Base-by-base conservation (phyloP, 1,140 invertebrate species). In the Mamestra configurata region DNA sequence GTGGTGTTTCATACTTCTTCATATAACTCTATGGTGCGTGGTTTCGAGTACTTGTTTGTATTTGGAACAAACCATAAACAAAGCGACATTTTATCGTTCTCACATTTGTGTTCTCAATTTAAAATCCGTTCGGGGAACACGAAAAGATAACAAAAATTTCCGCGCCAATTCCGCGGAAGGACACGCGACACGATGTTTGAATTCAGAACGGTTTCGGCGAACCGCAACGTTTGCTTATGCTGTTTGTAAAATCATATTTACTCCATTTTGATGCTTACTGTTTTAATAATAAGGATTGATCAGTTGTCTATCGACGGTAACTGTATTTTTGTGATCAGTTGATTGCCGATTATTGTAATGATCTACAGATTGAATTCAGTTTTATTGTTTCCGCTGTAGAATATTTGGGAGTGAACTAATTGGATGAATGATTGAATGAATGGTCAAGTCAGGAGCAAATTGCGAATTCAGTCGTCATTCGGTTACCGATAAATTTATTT, bases 81-180 rank as follows among this genome's bases (percentile, higher is more conserved):
- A 35, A 76, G 82, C 86, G 81, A 3, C 90, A 90, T 94, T 87
- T 93, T 93, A 94, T 82, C 71, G 83, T 77, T 70, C 68, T 83
- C 81, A 86, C 84, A 93, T 92, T 94, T 89, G 92, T 84, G 92
- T 94, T 94, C 93, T 94, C 93, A 92, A 94, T 94, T 94, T 91
- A 91, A 93, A 94, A 94, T 94, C 90, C 91, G 89, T 94, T 94
- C 93, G 90, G 89, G 87, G 93, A 94, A 94, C 84, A 93, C 93
- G 92, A 94, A 94, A 94, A 94, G 92, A 94, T 94, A 94, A 94
- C 93, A 94, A 94, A 94, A 94, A 94, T 94, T 94, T 93, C 93
- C 93, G 90, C 90, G 88, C 90, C 89, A 89, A 90, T 93, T 94
- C 93, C 88, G 88, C 86, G 85, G 91, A 94, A 94, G 92, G 91